Base-by-base conservation (phyloP, 2,797 vertebrate genomes). In the Benthosema pterotum region DNA sequence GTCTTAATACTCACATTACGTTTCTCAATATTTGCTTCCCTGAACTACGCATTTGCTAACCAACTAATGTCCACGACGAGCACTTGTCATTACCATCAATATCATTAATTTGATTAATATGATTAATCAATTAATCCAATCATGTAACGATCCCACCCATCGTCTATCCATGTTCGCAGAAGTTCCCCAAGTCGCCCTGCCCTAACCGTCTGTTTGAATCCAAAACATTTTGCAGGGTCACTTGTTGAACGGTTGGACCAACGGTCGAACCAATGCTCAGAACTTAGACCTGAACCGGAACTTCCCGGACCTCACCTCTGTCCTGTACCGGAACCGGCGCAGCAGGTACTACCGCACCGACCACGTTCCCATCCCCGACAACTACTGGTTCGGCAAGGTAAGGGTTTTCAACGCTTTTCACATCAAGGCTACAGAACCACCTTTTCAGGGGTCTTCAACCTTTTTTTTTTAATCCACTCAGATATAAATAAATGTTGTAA, bases 301-400 rank as follows among this genome's bases (percentile, higher is more conserved):
- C 80, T 99, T 99, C 81, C 98, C 98, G 0, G 97, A 99, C 87
- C 90, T 99, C 69, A 99, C 97, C 0, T 95, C 95, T 0, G 75
- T 96, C 69, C 94, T 92, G 77, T 97, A 98, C 85, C 93, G 90
- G 55, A 93, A 95, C 71, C 92, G 92, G 0, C 93, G 89, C 19
- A 91, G 92, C 71, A 91, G 83, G 13, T 83, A 91, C 7, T 93
- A 90, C 11, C 95, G 94, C 48, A 90, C 84, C 0, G 94, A 98
- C 68, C 98, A 97, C 79, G 91, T 99, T 49, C 90, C 96, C 42
- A 96, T 99, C 84, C 96, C 97, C 0, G 93, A 96, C 3, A 87
- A 93, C 63, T 99, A 97, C 81, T 99, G 97, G 97, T 92, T 93
- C 89, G 94, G 94, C 72, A 98, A 97, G 94, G 97, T 99, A 91